These are phyloP conservation scores for Parauchenoglanis ngamensis DNA, from an alignment of 2,797 vertebrate species.

Conservation along the genomic window DNA sequence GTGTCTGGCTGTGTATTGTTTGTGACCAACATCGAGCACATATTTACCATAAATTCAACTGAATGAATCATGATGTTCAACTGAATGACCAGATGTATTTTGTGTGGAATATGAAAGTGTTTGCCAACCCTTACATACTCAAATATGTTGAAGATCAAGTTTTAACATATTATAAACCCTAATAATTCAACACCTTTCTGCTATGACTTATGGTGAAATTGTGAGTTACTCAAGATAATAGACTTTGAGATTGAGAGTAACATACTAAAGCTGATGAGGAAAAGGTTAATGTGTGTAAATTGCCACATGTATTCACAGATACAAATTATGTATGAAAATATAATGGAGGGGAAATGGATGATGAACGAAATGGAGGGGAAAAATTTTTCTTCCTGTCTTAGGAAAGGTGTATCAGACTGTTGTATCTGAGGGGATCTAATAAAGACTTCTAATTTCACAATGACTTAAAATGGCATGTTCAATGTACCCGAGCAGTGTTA, in stretches of 20 bases:
- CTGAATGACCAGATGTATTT: constrained; percentile 31
- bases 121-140: constrained; percentile 66
- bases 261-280: not conserved
- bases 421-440: not conserved
- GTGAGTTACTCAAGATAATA: too few species aligned
- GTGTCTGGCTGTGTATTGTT: constrained; percentile 60
- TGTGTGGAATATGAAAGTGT: constrained; percentile 62
- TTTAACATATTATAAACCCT: not conserved
- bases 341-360: not conserved
- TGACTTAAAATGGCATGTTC: constrained; percentile 40
- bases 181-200: not conserved
- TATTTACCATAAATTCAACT: constrained; percentile 60
- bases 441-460: constrained; percentile 9
- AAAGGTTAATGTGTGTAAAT: not conserved
- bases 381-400: not conserved
- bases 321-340: too few species aligned
- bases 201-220: not conserved
- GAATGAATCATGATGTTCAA: not conserved
- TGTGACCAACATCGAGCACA: constrained; percentile 51
- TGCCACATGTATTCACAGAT: not conserved
- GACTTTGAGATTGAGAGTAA: not conserved
- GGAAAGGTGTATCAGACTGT: not conserved
- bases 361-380: too few species aligned
- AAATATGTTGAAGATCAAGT: constrained; percentile 8
- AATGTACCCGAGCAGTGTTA: not conserved